phyloP scores from a whole-genome alignment of 2,113 vertebrate genomes.

The Oreochromis aureus region DNA sequence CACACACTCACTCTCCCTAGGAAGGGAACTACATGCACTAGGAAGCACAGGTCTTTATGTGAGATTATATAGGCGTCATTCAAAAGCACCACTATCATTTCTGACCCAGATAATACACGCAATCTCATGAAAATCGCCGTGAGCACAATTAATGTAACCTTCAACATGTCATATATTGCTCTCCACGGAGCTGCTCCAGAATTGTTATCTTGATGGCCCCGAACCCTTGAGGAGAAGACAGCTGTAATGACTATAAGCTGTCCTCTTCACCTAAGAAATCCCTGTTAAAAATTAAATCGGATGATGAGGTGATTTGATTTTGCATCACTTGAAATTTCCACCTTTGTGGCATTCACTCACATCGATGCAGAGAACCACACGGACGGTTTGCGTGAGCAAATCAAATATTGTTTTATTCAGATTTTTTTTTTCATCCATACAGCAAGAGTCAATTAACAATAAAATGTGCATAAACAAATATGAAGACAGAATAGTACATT shows the following conservation, averaged over 20 bases:
- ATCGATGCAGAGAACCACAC: neutral
- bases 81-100: neutral
- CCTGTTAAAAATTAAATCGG: neutral
- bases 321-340: neutral
- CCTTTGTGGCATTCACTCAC: neutral
- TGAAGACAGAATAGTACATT: conserved; percentile 92
- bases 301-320: neutral
- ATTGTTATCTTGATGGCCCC: neutral
- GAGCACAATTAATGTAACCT: neutral
- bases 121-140: neutral
- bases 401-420: conserved; percentile 90
- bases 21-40: neutral
- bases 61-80: neutral
- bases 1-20: neutral
- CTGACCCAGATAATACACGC: neutral
- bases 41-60: neutral
- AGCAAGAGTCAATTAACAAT: conserved; percentile 99
- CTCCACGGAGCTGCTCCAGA: conserved; percentile 3
- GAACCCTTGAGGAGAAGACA: neutral
- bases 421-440: conserved; percentile 77
- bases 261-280: neutral
- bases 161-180: neutral
- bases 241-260: neutral
- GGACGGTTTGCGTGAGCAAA: conserved; percentile 82
- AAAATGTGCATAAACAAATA: conserved; percentile 98